Conservation (phyloP, 2,888 invertebrate species). For the Eristalis intricaria region DNA sequence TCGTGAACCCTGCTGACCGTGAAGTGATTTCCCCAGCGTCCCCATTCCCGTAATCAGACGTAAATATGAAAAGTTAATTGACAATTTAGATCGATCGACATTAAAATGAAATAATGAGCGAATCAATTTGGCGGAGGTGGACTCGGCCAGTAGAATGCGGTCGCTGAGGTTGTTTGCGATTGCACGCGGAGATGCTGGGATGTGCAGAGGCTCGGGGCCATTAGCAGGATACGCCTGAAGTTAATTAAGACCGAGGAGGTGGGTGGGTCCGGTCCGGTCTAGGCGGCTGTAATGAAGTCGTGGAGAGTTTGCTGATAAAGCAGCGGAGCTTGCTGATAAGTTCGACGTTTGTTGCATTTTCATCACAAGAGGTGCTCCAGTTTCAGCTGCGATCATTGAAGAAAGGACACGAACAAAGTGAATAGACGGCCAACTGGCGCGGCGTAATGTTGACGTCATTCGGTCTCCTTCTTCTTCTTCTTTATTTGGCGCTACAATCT, state of each 20-base stretch:
- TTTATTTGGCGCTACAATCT: no score
- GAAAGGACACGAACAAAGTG: no score
- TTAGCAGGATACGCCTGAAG: not conserved
- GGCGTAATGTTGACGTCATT: no score
- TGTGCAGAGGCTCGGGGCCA: not conserved
- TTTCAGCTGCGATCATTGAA: no score
- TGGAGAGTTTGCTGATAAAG: not conserved
- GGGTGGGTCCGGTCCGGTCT: not conserved
- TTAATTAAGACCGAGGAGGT: not conserved
- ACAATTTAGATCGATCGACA: constrained; percentile 62
- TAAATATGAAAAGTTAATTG: constrained; percentile 69
- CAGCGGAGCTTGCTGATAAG: no score
- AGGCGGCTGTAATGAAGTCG: not conserved
- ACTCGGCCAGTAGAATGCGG: not conserved
- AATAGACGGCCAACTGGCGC: no score
- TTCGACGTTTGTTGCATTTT: not conserved
- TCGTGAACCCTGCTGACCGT: constrained; percentile 44
- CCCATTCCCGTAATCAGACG: constrained; percentile 20
- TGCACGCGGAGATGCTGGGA: not conserved
- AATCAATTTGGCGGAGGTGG: constrained; percentile 11
- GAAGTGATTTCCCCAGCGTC: constrained; percentile 19
- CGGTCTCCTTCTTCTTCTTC: no score
- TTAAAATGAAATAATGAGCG: constrained; percentile 59
- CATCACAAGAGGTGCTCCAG: not conserved
- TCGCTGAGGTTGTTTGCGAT: not conserved